Evolutionary conservation across 2,888 invertebrate species (phyloP).

Genomic region (Drosophila greeni): DNA sequence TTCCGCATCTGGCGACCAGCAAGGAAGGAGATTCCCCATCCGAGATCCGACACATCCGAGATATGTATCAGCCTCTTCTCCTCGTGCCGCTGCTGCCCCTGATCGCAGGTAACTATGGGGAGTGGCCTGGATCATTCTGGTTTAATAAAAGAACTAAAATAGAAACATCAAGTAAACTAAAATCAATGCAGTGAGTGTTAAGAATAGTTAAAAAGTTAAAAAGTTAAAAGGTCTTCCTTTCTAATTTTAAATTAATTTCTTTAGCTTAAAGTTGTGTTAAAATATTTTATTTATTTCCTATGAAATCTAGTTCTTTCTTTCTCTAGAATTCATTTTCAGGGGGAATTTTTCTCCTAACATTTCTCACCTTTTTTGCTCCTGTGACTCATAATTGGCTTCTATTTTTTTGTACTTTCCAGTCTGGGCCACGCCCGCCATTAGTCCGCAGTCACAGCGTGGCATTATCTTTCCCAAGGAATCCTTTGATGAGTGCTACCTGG

Average conservation of each 20-base stretch:
- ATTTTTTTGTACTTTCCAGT: conserved; percentile 7
- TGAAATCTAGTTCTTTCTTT: too few relatives aligned
- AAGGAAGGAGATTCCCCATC: conserved; percentile 21
- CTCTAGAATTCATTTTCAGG: not conserved
- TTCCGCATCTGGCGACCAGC: conserved; percentile 23
- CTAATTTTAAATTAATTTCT: too few relatives aligned
- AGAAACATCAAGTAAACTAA: not conserved
- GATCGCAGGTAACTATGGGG: conserved; percentile 8
- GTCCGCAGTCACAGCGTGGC: conserved; percentile 53
- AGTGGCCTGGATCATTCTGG: not conserved
- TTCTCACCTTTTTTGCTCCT: not conserved
- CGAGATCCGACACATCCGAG: conserved; percentile 1
- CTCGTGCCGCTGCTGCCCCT: conserved; percentile 5
- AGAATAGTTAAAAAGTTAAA: not conserved
- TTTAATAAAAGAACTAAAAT: not conserved
- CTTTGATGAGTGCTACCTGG: conserved; percentile 62
- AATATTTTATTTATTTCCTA: not conserved
- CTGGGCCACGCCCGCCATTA: conserved; percentile 53
- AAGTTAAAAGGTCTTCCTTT: not conserved
- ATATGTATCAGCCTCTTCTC: conserved; percentile 3
- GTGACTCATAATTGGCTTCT: conserved; percentile 1
- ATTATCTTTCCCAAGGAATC: conserved; percentile 67
- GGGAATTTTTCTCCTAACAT: not conserved
- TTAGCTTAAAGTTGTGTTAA: not conserved
- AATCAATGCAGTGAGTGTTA: too few relatives aligned